Evolutionary conservation across 1,140 invertebrate species (phyloP), one percentile per base, ranked within the genome.

Genomic region (Riptortus pedestris): DNA sequence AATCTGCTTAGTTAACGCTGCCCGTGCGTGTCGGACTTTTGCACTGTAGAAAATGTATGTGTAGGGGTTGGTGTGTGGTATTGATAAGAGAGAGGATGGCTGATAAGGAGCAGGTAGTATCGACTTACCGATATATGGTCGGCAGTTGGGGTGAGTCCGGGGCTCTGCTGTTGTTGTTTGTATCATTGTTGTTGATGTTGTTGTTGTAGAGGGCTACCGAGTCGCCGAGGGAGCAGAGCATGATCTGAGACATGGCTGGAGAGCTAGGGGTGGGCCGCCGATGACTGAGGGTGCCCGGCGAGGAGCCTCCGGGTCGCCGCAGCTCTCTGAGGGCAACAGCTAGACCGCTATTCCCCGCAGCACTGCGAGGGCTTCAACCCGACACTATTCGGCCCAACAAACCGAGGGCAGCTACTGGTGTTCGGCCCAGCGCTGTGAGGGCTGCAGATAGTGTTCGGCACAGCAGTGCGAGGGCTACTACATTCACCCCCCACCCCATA

Each of bases 111-210:
- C n/a, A 38, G 14, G 31, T 5, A 38, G 31, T 7, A 14, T 27
- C 26, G 22, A 51, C 68, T 64, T 63, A 69, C 68, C 68, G 66
- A 55, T 69, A 69, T 45, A 69, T 69, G 0, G 68, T 69, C 38
- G 68, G 68, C 52, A 67, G 61, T 18, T 64, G 66, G 28, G 52
- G 63, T 11, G 63, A 65, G 11, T 59, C 57, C 48, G 48, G 48
- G 28, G 60, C 57, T 26, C 47, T 55, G n/a, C 52, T 61, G 64
- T 66, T 67, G 63, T 67, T 67, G 66, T 67, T 68, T 55, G 52
- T 64, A 31, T 62, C 63, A 31, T 58, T 60, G 59, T 61, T 64
- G 59, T 66, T 68, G 48, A 63, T 63, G 51, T 65, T 68, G 43
- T 65, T 51, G 47, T 66, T 61, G 43, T 60, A 59, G 33, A 65